Evolutionary conservation across 1,140 invertebrate species (phyloP).

Genomic region (Drosophila paulistorum): DNA sequence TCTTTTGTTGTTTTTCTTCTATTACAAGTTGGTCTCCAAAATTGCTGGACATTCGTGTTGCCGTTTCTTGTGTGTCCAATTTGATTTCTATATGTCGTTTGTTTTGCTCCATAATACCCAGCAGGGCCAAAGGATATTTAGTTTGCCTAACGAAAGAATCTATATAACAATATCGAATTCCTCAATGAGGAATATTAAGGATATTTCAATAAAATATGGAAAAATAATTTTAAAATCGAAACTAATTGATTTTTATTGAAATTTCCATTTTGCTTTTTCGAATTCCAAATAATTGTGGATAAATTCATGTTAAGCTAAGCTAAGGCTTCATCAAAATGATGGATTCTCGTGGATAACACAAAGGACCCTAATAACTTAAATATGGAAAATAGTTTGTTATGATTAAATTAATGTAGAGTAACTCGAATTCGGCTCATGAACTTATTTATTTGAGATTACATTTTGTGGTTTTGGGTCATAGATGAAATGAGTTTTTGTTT

Average conservation of each 20-base stretch:
- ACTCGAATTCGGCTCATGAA: neutral
- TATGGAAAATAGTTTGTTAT: neutral
- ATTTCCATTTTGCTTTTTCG: no score
- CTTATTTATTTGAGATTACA: neutral
- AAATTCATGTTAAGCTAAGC: no score
- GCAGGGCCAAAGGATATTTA: neutral
- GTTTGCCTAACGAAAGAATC: neutral
- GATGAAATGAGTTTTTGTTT: constrained; percentile 78
- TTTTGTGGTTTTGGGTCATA: constrained; percentile 44
- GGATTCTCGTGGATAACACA: no score
- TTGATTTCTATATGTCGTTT: constrained; percentile 69
- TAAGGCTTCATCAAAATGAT: no score
- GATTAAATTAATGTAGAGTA: constrained; percentile 3
- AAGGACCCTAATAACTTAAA: no score
- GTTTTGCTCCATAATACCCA: constrained; percentile 24
- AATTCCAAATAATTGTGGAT: no score
- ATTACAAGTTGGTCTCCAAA: constrained; percentile 66
- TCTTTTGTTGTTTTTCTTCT: constrained; percentile 74
- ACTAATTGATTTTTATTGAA: no score
- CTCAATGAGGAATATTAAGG: no score
- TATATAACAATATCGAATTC: neutral
- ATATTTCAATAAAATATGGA: no score
- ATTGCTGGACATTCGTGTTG: constrained; percentile 66
- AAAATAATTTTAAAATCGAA: no score
- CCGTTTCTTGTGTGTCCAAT: constrained; percentile 67